Percentiles rank a stretch among this genome's conserved stretches.
Conservation (phyloP, 1,140 invertebrate genomes). For the Polypedilum vanderplanki region DNA sequence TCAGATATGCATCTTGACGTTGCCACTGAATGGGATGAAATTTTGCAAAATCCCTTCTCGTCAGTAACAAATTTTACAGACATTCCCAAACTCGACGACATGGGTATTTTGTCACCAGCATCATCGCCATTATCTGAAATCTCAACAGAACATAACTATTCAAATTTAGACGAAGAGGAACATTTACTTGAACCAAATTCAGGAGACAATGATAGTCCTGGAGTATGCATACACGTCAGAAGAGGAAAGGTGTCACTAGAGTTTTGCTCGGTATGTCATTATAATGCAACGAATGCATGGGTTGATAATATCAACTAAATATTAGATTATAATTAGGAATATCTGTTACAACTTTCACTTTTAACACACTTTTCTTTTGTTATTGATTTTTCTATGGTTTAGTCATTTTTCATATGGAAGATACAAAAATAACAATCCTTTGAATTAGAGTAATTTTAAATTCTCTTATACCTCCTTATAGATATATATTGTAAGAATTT, state of each 20-base stretch:
- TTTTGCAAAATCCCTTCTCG: slow-evolving; percentile 32
- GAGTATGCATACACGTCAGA: slow-evolving; percentile 50
- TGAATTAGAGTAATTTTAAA: too few species aligned
- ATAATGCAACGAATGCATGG: slow-evolving; percentile 38
- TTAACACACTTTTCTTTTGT: neutral
- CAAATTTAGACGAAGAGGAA: neutral
- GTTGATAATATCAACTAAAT: slow-evolving; percentile 29
- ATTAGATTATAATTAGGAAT: neutral
- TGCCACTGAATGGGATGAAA: slow-evolving; percentile 25
- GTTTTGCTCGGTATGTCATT: slow-evolving; percentile 47
- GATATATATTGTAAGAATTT: neutral
- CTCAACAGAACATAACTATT: slow-evolving; percentile 35
- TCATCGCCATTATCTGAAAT: slow-evolving; percentile 14
- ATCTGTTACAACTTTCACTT: neutral
- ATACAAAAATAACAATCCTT: neutral
- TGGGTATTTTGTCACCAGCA: slow-evolving; percentile 32
- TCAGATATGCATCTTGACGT: slow-evolving; percentile 34
- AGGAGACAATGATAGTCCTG: slow-evolving; percentile 35
- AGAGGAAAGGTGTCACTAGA: slow-evolving; percentile 49
- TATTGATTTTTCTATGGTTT: neutral
- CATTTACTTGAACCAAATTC: slow-evolving; percentile 30
- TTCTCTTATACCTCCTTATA: too few species aligned
- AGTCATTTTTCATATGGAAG: neutral
- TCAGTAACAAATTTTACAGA: slow-evolving; percentile 32
- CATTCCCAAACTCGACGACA: slow-evolving; percentile 30